phyloP scores from a whole-genome alignment of 2,113 vertebrate genomes.

The Notothenia coriiceps region DNA sequence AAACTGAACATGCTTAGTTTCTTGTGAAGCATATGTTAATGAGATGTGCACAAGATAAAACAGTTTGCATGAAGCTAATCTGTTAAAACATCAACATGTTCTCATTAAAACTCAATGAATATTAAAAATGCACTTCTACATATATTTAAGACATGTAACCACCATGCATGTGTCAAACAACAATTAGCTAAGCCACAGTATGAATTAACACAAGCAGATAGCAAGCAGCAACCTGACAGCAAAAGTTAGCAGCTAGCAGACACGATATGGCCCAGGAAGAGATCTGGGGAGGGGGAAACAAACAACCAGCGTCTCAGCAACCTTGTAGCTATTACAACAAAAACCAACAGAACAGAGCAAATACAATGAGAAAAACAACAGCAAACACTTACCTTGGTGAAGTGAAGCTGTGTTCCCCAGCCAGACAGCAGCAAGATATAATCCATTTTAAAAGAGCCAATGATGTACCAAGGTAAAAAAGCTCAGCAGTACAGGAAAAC shows the following conservation, averaged over 20 bases:
- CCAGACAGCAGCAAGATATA: slow-evolving; percentile 1
- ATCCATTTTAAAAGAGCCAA: not conserved
- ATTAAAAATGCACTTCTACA: slow-evolving; percentile 32
- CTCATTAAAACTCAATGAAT: slow-evolving; percentile 31
- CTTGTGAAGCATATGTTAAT: slow-evolving; percentile 7
- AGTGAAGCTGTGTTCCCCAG: not conserved
- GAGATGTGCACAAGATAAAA: not conserved
- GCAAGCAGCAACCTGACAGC: slow-evolving; percentile 15
- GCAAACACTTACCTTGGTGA: slow-evolving; percentile 10
- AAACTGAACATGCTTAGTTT: not conserved
- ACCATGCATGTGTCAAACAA: slow-evolving; percentile 2
- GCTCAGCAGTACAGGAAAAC: not conserved
- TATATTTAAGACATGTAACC: slow-evolving; percentile 31
- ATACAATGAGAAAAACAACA: not conserved
- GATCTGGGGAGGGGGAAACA: slow-evolving; percentile 18
- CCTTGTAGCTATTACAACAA: slow-evolving; percentile 11
- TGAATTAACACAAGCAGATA: not conserved
- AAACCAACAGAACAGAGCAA: slow-evolving; percentile 14
- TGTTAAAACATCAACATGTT: slow-evolving; percentile 18
- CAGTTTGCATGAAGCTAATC: slow-evolving; percentile 23
- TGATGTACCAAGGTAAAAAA: not conserved
- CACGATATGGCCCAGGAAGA: not conserved
- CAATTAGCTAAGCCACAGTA: not conserved
- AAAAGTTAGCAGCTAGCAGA: slow-evolving; percentile 17
- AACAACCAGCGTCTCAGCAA: slow-evolving; percentile 20